Conservation (phyloP, 2,113 vertebrate species). For the Myocastor coypus region DNA sequence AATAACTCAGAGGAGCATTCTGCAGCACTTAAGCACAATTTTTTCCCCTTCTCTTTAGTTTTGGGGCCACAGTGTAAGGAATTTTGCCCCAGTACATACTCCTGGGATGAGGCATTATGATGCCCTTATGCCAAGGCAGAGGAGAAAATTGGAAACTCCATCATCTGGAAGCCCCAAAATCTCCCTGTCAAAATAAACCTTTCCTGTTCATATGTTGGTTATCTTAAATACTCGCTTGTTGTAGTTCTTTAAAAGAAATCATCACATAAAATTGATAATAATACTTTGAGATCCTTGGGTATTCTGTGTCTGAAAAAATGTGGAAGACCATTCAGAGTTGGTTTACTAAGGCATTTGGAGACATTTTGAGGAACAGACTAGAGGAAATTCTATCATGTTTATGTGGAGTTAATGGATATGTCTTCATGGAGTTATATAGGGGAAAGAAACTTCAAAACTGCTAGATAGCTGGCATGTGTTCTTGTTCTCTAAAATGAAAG, state of each 20-base stretch:
- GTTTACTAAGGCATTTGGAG: too few relatives aligned
- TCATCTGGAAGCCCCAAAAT: background rate
- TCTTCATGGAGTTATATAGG: background rate
- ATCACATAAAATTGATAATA: background rate
- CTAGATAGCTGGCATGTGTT: too few relatives aligned
- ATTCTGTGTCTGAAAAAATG: too few relatives aligned
- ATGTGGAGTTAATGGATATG: background rate
- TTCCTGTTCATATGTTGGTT: background rate
- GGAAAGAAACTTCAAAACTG: too few relatives aligned
- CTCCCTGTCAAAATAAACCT: background rate
- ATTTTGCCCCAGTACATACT: background rate
- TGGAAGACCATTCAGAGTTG: background rate
- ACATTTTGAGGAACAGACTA: background rate
- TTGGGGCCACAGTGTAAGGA: fast-evolving
- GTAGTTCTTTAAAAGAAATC: background rate
- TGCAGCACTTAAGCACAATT: background rate
- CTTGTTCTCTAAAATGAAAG: too few relatives aligned
- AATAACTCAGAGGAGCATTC: background rate
- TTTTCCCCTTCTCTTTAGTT: background rate
- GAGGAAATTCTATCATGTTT: background rate
- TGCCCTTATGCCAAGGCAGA: background rate
- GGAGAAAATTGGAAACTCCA: too few relatives aligned
- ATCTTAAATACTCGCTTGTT: background rate
- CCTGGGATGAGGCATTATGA: fast-evolving
- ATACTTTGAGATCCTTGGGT: background rate